Evolutionary conservation across 2,113 vertebrate genomes (phyloP).

Genomic region (Coturnix japonica): DNA sequence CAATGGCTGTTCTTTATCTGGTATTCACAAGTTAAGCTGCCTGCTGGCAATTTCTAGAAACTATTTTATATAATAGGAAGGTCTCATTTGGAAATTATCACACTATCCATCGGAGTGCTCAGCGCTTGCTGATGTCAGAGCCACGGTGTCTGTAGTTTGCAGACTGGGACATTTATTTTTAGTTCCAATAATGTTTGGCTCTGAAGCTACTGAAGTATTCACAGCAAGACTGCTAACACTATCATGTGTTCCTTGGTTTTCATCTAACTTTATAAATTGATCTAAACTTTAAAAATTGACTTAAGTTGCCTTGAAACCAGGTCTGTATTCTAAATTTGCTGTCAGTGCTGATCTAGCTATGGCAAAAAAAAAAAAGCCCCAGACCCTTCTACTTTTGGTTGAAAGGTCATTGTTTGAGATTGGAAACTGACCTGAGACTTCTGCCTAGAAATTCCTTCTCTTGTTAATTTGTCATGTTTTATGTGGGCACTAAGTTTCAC

Average conservation of each 20-base stretch:
- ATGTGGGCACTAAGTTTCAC: neutral
- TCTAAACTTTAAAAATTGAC: neutral
- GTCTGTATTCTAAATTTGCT: neutral
- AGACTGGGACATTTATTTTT: slow-evolving; percentile 45
- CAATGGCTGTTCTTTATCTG: neutral
- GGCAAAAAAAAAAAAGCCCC: neutral
- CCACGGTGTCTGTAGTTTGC: neutral
- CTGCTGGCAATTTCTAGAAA: neutral
- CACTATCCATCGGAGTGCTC: slow-evolving; percentile 10
- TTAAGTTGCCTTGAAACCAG: neutral
- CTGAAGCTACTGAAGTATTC: slow-evolving; percentile 11
- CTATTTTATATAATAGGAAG: slow-evolving; percentile 19
- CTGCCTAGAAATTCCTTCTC: neutral
- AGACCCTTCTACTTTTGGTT: neutral
- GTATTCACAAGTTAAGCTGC: neutral
- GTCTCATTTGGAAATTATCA: slow-evolving; percentile 38
- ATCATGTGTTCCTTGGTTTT: slow-evolving; percentile 12
- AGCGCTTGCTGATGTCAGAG: slow-evolving; percentile 5
- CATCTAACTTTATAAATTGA: slow-evolving; percentile 17
- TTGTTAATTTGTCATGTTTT: neutral
- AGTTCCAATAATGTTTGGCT: slow-evolving; percentile 27
- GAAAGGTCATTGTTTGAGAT: neutral
- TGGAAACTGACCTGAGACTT: neutral
- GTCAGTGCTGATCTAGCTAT: neutral
- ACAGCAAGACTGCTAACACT: neutral